A percentile compares a stretch with the other conserved stretches of the same genome.
phyloP scores from a whole-genome alignment of 2,888 invertebrate species.

The Abscondita cerata region DNA sequence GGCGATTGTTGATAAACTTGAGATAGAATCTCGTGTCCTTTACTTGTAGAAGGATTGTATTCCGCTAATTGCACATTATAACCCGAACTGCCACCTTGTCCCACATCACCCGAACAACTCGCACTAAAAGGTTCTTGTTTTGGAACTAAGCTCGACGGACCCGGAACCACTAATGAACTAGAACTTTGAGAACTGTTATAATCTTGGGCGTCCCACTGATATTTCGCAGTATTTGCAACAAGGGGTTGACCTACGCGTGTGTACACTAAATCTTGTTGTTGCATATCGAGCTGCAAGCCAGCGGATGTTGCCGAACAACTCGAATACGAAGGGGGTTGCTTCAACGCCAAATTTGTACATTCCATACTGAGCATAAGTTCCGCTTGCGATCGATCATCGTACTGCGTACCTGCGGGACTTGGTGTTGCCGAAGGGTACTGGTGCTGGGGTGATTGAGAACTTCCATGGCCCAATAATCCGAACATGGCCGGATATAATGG shows the following conservation, averaged over 20 bases:
- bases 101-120: constrained; percentile 49
- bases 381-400: constrained; percentile 72
- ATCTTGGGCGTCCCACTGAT: constrained; percentile 71
- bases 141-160: constrained; percentile 69
- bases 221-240: constrained; percentile 64
- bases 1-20: constrained; percentile 91
- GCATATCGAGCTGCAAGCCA: constrained; percentile 61
- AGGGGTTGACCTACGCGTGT: constrained; percentile 61
- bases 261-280: constrained; percentile 64
- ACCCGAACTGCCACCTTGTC: constrained; percentile 57
- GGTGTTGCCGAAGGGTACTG: constrained; percentile 61
- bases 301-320: constrained; percentile 60
- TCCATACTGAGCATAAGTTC: constrained; percentile 69
- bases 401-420: constrained; percentile 65
- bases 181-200: constrained; percentile 61
- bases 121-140: constrained; percentile 71
- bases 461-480: constrained; percentile 67
- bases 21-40: constrained; percentile 94
- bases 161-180: constrained; percentile 62
- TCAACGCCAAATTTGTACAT: constrained; percentile 64
- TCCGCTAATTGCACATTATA: constrained; percentile 83
- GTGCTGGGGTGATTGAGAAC: constrained; percentile 65
- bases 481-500: constrained; percentile 71
- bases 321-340: constrained; percentile 70
- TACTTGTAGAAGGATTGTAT: constrained; percentile 93